A percentile compares a stretch with the other conserved stretches of the same genome.
phyloP scores from a whole-genome alignment of 2,888 invertebrate species.

The Selenia dentaria region DNA sequence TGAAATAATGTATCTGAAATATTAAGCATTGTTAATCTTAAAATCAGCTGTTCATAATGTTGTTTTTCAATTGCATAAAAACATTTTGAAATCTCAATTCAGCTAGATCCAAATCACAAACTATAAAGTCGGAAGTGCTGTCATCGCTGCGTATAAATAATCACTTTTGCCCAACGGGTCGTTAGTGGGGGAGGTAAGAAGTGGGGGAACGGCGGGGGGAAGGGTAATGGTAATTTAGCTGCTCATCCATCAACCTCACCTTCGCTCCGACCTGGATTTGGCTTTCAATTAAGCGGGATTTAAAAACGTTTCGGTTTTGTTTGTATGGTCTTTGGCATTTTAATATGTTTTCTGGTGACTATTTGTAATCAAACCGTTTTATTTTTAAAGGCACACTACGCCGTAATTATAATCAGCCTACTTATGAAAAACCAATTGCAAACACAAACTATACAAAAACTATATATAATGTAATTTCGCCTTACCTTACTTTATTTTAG shows the following conservation, averaged over 20 bases:
- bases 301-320: conserved; percentile 32
- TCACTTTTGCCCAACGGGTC: conserved; percentile 67
- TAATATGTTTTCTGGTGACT: conserved; percentile 5
- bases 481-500: too few species aligned
- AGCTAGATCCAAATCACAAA: conserved; percentile 53
- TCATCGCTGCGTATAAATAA: conserved; percentile 74
- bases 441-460: too few species aligned
- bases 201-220: conserved; percentile 35
- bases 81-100: conserved; percentile 55
- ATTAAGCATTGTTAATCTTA: too few species aligned
- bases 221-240: conserved; percentile 65
- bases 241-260: conserved; percentile 74
- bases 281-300: conserved; percentile 62
- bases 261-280: conserved; percentile 65
- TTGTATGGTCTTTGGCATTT: conserved; percentile 10
- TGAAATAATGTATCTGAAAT: too few species aligned
- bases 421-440: too few species aligned
- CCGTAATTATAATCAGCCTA: too few species aligned
- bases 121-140: conserved; percentile 73
- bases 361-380: not conserved
- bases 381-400: too few species aligned
- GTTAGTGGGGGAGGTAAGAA: conserved; percentile 53
- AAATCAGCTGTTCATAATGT: too few species aligned
- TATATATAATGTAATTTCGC: too few species aligned
- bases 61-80: too few species aligned